These are phyloP conservation scores for Epizoanthus illoricatus DNA, from an alignment of 92 coral and sea anemone genomes.

Conservation along the genomic window DNA sequence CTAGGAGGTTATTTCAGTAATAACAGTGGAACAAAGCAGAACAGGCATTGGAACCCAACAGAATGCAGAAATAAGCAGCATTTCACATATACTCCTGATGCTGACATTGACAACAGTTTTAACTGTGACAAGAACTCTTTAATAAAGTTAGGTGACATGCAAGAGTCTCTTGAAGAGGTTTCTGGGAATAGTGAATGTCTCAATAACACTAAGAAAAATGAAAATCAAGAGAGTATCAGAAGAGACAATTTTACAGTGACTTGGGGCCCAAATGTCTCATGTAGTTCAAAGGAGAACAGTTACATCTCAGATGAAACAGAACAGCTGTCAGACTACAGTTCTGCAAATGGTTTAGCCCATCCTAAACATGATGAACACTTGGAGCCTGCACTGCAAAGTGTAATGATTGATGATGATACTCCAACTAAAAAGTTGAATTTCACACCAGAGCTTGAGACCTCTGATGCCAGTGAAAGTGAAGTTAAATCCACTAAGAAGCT, in stretches of 20 bases:
- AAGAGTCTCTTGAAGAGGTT: neutral
- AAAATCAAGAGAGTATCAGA: neutral
- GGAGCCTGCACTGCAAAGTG: neutral
- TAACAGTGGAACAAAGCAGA: neutral
- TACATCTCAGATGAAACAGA: neutral
- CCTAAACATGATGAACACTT: neutral
- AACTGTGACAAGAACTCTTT: neutral
- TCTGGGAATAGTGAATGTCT: neutral
- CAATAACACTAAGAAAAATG: neutral
- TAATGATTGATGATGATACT: neutral
- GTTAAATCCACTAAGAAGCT: neutral
- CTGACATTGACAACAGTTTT: neutral
- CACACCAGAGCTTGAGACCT: neutral
- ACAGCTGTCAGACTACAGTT: neutral
- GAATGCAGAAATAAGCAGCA: conserved; percentile 8
- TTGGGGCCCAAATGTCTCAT: neutral
- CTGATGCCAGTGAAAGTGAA: neutral
- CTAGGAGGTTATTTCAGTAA: neutral
- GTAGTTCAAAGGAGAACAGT: neutral
- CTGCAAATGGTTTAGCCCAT: neutral
- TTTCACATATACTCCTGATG: neutral
- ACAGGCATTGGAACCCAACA: neutral
- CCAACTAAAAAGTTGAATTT: conserved; percentile 20
- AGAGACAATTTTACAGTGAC: neutral
- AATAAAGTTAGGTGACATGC: neutral